Conservation (phyloP, 2,797 vertebrate species). For the Enteromius radiatus region DNA sequence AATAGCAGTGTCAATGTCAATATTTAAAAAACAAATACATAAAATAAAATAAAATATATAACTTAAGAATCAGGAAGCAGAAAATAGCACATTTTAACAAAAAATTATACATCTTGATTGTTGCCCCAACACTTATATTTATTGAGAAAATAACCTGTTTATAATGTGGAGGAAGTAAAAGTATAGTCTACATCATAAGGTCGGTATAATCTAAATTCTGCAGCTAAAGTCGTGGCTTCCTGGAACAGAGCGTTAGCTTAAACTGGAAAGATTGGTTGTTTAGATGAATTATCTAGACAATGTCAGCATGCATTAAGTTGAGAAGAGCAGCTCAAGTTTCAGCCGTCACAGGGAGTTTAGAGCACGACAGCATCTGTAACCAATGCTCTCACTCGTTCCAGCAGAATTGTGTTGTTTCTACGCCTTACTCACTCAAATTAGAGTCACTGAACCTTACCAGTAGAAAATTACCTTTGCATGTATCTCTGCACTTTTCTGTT, state of each 20-base stretch:
- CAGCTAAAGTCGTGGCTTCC: constrained; percentile 57
- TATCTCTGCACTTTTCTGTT: constrained; percentile 66
- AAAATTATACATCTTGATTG: not conserved
- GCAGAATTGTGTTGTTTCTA: constrained; percentile 75
- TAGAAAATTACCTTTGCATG: constrained; percentile 80
- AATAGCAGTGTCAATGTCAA: not conserved
- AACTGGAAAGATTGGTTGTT: constrained; percentile 79
- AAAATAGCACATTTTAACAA: not conserved
- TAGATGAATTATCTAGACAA: constrained; percentile 81
- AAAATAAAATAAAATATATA: no score
- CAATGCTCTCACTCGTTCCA: constrained; percentile 61
- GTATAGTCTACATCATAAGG: constrained; percentile 42
- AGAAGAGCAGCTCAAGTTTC: constrained; percentile 72
- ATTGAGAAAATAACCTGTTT: not conserved
- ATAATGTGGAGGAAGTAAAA: constrained; percentile 15
- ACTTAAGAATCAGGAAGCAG: not conserved
- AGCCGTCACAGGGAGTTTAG: constrained; percentile 67
- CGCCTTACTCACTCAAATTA: constrained; percentile 82
- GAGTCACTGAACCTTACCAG: constrained; percentile 83
- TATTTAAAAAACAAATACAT: not conserved
- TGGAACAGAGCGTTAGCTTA: constrained; percentile 68
- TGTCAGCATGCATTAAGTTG: constrained; percentile 78
- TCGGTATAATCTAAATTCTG: constrained; percentile 38
- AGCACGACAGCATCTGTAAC: constrained; percentile 73
- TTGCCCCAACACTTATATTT: not conserved